These are phyloP conservation scores for Himalopsyche tibetana DNA, from an alignment of 2,888 invertebrate species.

Conservation along the genomic window DNA sequence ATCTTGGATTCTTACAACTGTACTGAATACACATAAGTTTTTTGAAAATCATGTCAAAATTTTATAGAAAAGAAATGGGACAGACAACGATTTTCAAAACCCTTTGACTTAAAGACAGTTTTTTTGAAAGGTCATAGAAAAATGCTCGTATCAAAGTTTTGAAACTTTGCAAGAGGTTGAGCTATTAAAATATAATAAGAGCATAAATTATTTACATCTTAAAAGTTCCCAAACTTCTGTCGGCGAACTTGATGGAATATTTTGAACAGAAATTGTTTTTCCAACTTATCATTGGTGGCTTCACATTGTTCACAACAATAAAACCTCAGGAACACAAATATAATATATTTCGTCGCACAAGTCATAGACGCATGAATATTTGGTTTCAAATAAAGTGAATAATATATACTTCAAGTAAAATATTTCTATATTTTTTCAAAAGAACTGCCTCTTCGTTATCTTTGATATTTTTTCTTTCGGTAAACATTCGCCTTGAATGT, in stretches of 20 bases:
- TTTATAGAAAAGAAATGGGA: no score
- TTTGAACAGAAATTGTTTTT: slow-evolving; percentile 12
- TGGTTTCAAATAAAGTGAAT: neutral
- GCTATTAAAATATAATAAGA: slow-evolving; percentile 32
- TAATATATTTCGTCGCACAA: neutral
- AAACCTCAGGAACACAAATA: neutral
- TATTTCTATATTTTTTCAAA: slow-evolving; percentile 10
- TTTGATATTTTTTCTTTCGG: neutral
- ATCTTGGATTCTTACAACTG: no score
- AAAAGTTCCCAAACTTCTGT: neutral
- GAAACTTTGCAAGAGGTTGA: neutral
- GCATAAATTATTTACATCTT: neutral
- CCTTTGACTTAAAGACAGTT: no score
- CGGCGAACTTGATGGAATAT: neutral
- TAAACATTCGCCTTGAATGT: slow-evolving; percentile 1
- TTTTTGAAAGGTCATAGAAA: neutral
- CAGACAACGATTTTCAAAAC: neutral
- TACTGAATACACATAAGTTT: no score
- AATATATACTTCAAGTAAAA: neutral
- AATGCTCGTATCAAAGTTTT: neutral
- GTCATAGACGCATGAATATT: neutral
- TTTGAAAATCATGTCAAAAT: no score
- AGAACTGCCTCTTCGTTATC: neutral
- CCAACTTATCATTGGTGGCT: neutral
- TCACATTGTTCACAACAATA: neutral